phyloP scores from a whole-genome alignment of 2,888 invertebrate species.

The Netelia melanura region DNA sequence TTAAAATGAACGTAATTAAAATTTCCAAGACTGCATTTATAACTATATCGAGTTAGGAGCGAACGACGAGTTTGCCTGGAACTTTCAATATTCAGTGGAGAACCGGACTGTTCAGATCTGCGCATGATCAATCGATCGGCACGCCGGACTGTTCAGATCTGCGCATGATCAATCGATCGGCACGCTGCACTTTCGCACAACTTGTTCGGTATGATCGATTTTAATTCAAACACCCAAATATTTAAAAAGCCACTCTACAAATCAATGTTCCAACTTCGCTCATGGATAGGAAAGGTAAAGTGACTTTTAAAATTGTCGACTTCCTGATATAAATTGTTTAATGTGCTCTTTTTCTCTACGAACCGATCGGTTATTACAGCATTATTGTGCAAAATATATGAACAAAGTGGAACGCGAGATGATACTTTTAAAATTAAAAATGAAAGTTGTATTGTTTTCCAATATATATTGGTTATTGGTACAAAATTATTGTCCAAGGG shows the following conservation, averaged over 20 bases:
- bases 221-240: slow-evolving; percentile 50
- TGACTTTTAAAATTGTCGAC: slow-evolving; percentile 46
- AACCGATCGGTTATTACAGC: slow-evolving; percentile 30
- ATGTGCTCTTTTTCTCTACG: slow-evolving; percentile 15
- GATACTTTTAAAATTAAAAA: slow-evolving; percentile 55
- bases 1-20: slow-evolving; percentile 31
- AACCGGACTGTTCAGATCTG: neutral
- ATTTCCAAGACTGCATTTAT: slow-evolving; percentile 53
- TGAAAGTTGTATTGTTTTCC: slow-evolving; percentile 63
- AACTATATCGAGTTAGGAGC: neutral
- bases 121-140: neutral
- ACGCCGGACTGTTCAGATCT: neutral
- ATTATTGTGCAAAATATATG: slow-evolving; percentile 10
- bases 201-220: slow-evolving; percentile 53
- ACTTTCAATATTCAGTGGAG: slow-evolving; percentile 40
- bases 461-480: slow-evolving; percentile 62
- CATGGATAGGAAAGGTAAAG: slow-evolving; percentile 23
- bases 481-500: slow-evolving; percentile 9
- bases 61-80: slow-evolving; percentile 7
- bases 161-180: slow-evolving; percentile 3
- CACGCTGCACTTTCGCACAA: slow-evolving; percentile 50
- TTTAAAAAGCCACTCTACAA: slow-evolving; percentile 10
- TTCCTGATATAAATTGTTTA: slow-evolving; percentile 23
- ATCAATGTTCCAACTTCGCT: slow-evolving; percentile 26
- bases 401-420: slow-evolving; percentile 13